Percentiles rank a stretch among this genome's conserved stretches.
Evolutionary conservation across 2,113 vertebrate genomes (phyloP).

Genomic region (Eudyptes chrysolophus): DNA sequence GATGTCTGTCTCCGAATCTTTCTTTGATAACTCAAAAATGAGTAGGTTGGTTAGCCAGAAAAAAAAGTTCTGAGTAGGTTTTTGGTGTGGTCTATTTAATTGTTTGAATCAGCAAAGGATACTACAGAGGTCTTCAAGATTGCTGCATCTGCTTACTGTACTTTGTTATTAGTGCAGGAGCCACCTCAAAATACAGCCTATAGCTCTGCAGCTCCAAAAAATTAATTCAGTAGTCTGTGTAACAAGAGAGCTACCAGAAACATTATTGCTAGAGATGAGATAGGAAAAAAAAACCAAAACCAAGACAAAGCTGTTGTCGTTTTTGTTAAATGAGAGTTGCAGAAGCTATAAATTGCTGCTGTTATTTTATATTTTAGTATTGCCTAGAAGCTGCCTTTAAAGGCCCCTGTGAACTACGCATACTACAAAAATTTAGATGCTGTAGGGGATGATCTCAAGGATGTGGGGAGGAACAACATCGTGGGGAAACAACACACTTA

Average conservation of each 20-base stretch:
- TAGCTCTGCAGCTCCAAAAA: not conserved
- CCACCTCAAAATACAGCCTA: not conserved
- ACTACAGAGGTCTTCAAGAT: not conserved
- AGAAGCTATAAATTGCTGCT: not conserved
- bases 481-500: accelerated
- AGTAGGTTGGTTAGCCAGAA: not conserved
- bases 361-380: not conserved
- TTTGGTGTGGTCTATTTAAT: not conserved
- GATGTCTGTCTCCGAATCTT: not conserved
- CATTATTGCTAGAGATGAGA: not conserved
- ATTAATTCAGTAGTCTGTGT: too few species aligned
- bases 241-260: not conserved
- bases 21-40: not conserved
- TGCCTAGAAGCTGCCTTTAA: not conserved
- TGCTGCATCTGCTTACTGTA: not conserved
- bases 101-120: not conserved
- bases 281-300: too few species aligned
- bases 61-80: not conserved
- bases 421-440: accelerated
- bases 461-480: not conserved
- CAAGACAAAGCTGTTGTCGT: not conserved
- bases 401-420: not conserved
- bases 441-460: not conserved
- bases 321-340: not conserved
- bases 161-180: not conserved